These are phyloP conservation scores for Diadumene lineata DNA, from an alignment of 92 coral and sea anemone species.

Conservation along the genomic window DNA sequence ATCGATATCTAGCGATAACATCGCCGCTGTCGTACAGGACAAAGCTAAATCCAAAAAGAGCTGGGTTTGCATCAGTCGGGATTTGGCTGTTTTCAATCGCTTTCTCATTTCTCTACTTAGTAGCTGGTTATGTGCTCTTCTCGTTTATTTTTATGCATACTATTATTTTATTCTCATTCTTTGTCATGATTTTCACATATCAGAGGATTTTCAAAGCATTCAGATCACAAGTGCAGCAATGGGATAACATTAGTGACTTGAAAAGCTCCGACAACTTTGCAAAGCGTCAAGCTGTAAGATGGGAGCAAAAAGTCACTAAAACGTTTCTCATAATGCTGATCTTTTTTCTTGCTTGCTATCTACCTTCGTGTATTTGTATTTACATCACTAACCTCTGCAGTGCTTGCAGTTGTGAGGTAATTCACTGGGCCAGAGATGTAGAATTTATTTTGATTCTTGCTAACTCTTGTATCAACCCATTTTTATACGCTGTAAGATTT, in stretches of 20 bases:
- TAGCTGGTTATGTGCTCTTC: constrained; percentile 71
- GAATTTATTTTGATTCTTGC: constrained; percentile 76
- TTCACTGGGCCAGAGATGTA: constrained; percentile 85
- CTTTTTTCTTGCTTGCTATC: constrained; percentile 70
- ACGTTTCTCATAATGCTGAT: constrained; percentile 67
- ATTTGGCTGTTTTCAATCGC: constrained; percentile 78
- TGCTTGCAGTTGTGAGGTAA: constrained; percentile 70
- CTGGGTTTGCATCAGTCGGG: constrained; percentile 61
- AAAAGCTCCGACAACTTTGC: constrained; percentile 45
- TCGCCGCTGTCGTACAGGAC: constrained; percentile 74
- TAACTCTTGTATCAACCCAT: constrained; percentile 85
- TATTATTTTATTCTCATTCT: constrained; percentile 55
- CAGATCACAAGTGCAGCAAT: constrained; percentile 48
- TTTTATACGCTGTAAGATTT: constrained; percentile 86
- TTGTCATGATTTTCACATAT: constrained; percentile 65
- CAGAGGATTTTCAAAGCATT: constrained; percentile 66
- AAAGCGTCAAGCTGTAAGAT: constrained; percentile 64
- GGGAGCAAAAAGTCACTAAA: constrained; percentile 87
- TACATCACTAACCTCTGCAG: constrained; percentile 84
- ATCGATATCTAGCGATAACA: constrained; percentile 81
- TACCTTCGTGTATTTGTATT: constrained; percentile 77
- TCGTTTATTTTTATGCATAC: constrained; percentile 77
- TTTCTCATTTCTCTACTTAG: constrained; percentile 69
- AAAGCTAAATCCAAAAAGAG: constrained; percentile 70
- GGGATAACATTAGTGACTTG: constrained; percentile 50